A percentile compares a stretch with the other conserved stretches of the same genome.
Evolutionary conservation across 64 coral and sea anemone genomes (phyloP).

Genomic region (Stichodactyla mertensii): DNA sequence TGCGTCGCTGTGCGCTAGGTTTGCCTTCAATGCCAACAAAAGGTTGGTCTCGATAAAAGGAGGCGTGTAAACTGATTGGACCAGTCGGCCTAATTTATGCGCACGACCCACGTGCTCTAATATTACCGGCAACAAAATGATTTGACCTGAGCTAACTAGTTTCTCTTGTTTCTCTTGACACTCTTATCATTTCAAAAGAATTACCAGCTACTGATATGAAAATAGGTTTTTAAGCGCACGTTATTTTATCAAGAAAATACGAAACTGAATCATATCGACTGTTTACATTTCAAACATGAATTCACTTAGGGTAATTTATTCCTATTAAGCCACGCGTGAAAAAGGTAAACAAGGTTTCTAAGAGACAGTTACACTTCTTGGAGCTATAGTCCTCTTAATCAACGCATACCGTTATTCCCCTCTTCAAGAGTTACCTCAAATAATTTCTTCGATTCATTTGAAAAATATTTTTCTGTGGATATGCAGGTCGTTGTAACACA

Average conservation of each 20-base stretch:
- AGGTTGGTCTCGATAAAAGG: not conserved
- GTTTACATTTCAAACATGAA: constrained; percentile 2
- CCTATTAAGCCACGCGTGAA: constrained; percentile 13
- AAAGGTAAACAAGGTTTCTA: constrained; percentile 5
- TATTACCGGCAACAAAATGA: constrained; percentile 5
- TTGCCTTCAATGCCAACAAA: not conserved
- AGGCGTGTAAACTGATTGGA: constrained; percentile 5
- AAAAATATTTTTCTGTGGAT: not conserved
- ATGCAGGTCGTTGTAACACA: not conserved
- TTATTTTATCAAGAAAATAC: not conserved
- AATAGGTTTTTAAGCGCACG: not conserved
- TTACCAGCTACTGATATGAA: not conserved
- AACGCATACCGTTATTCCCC: not conserved
- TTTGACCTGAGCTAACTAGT: not conserved
- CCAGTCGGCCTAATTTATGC: constrained; percentile 3
- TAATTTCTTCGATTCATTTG: not conserved
- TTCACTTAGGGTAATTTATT: constrained; percentile 4
- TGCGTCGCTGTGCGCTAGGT: not conserved
- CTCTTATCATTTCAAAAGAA: not conserved
- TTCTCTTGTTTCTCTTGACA: not conserved
- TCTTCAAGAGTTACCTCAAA: not conserved
- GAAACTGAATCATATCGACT: not conserved
- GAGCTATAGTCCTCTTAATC: not conserved
- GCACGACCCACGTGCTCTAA: not conserved
- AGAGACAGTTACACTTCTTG: not conserved